Percentiles rank a stretch among this genome's conserved stretches.
Conservation (phyloP, 2,797 vertebrate genomes). For the Helicolenus hilgendorfi region DNA sequence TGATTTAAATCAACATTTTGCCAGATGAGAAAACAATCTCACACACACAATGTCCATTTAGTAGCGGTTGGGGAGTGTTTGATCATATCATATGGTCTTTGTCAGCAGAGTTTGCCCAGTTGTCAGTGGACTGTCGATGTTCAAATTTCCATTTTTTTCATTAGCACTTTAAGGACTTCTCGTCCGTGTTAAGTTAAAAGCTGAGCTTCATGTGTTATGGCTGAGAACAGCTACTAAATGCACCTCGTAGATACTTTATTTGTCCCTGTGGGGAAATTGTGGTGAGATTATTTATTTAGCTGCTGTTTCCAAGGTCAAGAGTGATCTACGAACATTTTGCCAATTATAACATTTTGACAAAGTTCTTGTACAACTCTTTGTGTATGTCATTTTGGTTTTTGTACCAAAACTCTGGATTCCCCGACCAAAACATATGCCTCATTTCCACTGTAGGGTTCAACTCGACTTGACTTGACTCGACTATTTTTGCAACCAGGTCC, state of each 20-base stretch:
- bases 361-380: background rate
- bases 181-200: background rate
- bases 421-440: background rate
- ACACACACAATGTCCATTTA: background rate
- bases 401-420: background rate
- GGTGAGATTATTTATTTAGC: background rate
- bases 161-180: background rate
- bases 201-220: background rate
- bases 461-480: background rate
- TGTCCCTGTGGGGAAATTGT: background rate
- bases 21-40: background rate
- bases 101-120: background rate
- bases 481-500: background rate
- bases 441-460: background rate
- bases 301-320: background rate
- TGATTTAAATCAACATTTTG: conserved; percentile 17
- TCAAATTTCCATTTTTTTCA: background rate
- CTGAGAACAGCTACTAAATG: background rate
- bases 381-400: background rate
- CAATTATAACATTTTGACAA: background rate
- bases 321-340: background rate
- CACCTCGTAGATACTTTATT: background rate
- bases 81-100: background rate
- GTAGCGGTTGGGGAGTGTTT: background rate
- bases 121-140: background rate